phyloP scores from a whole-genome alignment of 1,140 invertebrate genomes.

The Eueides isabella region DNA sequence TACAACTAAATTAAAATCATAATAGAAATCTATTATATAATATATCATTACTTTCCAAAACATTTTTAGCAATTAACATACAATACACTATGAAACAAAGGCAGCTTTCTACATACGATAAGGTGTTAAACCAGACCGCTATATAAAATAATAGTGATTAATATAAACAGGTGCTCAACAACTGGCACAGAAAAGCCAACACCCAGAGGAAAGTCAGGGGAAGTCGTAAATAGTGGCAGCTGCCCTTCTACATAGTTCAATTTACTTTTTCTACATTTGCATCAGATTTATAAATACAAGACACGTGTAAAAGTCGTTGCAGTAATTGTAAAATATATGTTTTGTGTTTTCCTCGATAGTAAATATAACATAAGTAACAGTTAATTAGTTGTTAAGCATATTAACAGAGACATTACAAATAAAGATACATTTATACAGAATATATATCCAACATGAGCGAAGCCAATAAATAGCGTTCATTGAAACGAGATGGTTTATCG shows the following conservation, averaged over 20 bases:
- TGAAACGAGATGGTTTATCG: constrained; percentile 13
- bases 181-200: constrained; percentile 53
- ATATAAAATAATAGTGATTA: constrained; percentile 53
- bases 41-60: constrained; percentile 13
- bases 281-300: constrained; percentile 38
- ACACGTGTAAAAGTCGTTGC: not conserved
- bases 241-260: constrained; percentile 40
- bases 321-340: no score
- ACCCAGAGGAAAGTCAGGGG: constrained; percentile 57
- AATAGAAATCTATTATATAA: constrained; percentile 6
- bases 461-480: constrained; percentile 6
- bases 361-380: not conserved
- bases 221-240: constrained; percentile 76
- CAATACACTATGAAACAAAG: constrained; percentile 22
- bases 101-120: constrained; percentile 11
- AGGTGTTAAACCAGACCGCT: constrained; percentile 32
- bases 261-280: constrained; percentile 52
- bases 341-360: not conserved
- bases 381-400: not conserved
- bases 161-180: constrained; percentile 56
- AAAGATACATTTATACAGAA: not conserved
- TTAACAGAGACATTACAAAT: not conserved
- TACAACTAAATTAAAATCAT: constrained; percentile 6
- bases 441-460: not conserved
- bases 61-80: constrained; percentile 21